Conservation (phyloP, 2,113 vertebrate species). For the Clinocottus analis region DNA sequence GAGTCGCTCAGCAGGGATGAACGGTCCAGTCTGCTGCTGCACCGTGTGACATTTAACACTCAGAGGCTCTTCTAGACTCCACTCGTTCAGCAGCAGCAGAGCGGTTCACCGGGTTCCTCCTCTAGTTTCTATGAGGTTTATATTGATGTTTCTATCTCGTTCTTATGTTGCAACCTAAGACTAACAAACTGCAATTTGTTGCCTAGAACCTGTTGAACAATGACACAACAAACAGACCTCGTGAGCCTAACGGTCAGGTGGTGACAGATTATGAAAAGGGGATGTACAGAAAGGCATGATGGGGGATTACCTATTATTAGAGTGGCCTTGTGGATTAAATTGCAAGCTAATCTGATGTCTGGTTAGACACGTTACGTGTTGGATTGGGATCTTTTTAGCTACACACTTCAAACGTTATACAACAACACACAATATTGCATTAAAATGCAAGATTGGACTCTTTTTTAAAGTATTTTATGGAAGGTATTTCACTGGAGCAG, state of each 20-base stretch:
- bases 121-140: not conserved
- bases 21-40: no score
- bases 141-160: not conserved
- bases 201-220: not conserved
- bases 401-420: not conserved
- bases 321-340: constrained; percentile 52
- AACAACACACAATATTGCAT: not conserved
- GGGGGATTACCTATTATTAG: constrained; percentile 70
- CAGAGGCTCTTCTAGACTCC: no score
- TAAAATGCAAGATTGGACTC: not conserved
- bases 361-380: constrained; percentile 12
- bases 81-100: not conserved
- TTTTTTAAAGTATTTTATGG: not conserved
- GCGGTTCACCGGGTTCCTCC: not conserved
- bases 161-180: not conserved
- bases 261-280: constrained; percentile 4
- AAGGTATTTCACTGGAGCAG: not conserved
- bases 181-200: not conserved
- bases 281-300: constrained; percentile 9
- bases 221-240: not conserved
- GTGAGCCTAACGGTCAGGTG: not conserved
- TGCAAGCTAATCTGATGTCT: constrained; percentile 55
- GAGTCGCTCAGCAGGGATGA: no score
- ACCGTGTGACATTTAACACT: no score
- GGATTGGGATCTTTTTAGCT: not conserved